These are phyloP conservation scores for Hippocampus comes DNA, from an alignment of 2,113 vertebrate species.

Conservation along the genomic window DNA sequence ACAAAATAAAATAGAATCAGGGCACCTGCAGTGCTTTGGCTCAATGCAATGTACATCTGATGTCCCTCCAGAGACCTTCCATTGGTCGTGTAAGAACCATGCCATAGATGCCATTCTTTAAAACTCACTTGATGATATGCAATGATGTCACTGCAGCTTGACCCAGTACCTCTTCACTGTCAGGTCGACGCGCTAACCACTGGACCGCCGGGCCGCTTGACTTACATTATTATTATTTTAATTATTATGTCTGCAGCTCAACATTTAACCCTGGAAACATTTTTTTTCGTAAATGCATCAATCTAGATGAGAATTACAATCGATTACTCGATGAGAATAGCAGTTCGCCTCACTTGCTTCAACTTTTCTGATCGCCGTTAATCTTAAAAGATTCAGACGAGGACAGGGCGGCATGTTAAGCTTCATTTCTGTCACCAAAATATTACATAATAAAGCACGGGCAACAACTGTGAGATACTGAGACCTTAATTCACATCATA, in stretches of 20 bases:
- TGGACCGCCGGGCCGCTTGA: no score
- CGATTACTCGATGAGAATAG: not conserved
- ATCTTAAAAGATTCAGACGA: no score
- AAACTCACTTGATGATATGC: not conserved
- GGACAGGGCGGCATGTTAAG: no score
- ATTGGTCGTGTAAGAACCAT: not conserved
- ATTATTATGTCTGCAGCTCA: not conserved
- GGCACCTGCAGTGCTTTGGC: not conserved
- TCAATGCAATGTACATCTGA: not conserved
- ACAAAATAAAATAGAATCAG: conserved; percentile 5
- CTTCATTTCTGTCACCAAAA: no score
- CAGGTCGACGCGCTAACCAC: no score
- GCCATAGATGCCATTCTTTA: not conserved
- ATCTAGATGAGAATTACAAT: not conserved
- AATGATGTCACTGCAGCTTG: not conserved
- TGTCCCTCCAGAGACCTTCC: not conserved
- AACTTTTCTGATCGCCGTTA: no score
- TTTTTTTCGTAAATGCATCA: not conserved
- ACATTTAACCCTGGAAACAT: not conserved
- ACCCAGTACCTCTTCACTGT: not conserved
- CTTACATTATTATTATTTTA: not conserved
- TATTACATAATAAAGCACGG: no score
- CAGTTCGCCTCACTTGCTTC: no score
- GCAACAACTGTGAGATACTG: no score
- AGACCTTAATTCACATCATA: no score